Evolutionary conservation across 2,888 invertebrate genomes (phyloP), one percentile per base, ranked within the genome.

Genomic region (Buathra laborator): DNA sequence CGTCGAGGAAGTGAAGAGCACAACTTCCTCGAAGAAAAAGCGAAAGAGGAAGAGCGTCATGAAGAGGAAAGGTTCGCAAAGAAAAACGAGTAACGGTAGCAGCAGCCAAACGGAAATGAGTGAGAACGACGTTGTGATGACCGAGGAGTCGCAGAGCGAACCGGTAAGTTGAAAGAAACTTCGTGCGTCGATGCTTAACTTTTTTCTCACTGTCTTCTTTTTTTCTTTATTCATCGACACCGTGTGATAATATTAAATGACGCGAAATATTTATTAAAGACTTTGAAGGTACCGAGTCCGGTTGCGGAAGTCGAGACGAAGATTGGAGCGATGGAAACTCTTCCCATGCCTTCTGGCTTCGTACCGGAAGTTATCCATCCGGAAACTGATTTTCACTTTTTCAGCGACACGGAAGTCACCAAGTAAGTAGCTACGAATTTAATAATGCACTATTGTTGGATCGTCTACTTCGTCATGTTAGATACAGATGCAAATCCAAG

Each of bases 381-480:
- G 48, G 96, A 96, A 91, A 95, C 96, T 10, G 97, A 97, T 92
- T 96, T 97, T 88, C 97, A 98, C 93, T 98, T 98, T 95, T 99
- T 98, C 94, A 99, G 99, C 92, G 99, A 99, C 92, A 97, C 98
- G 0, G 99, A 99, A 94, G 95, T 98, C 71, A 97, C 97, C n/a
- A 96, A 92, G 94, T 93, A 87, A 89, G 92, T 87, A 5, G 9
- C 37, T 43, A 62, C 19, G n/a, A 14, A 14, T 37, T 9, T 14
- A 6, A 43, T 59, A 10, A 68, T 68, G 56, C 16, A 62, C 64
- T 24, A 43, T 48, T 14, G 44, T 10, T 72, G 37, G 19, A 32
- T 53, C 19, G 62, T 48, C 14, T 62, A 24, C 10, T 3, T 24
- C 24, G 12, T 3, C 12, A 56, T 9, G 24, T 24, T 56, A 12